Conservation (phyloP, 2,888 invertebrate genomes). For the Coleophora flavipennella region DNA sequence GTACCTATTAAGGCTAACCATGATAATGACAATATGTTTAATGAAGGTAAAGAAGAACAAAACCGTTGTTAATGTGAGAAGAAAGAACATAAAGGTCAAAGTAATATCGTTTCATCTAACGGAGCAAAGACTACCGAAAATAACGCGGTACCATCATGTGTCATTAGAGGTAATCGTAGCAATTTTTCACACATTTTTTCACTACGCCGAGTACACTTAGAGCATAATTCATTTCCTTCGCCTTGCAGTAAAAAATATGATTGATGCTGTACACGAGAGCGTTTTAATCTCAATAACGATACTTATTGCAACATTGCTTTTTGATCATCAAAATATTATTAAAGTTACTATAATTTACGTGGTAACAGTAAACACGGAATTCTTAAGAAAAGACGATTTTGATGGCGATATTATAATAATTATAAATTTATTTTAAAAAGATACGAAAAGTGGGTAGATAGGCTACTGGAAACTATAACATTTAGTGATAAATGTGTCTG, state of each 20-base stretch:
- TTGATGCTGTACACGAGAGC: slow-evolving; percentile 46
- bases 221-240: slow-evolving; percentile 51
- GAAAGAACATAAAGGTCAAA: slow-evolving; percentile 32
- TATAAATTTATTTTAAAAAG: no score
- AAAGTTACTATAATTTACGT: slow-evolving; percentile 16
- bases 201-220: slow-evolving; percentile 44
- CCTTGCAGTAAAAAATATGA: slow-evolving; percentile 51
- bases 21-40: slow-evolving; percentile 9
- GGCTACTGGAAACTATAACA: no score
- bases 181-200: slow-evolving; percentile 63
- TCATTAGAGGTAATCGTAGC: slow-evolving; percentile 54
- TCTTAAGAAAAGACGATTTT: no score
- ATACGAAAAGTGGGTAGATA: no score
- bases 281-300: slow-evolving; percentile 34
- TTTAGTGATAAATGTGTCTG: neutral
- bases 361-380: no score
- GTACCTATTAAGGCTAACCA: neutral
- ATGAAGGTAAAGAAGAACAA: slow-evolving; percentile 16
- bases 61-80: slow-evolving; percentile 25
- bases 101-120: slow-evolving; percentile 36
- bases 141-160: slow-evolving; percentile 32
- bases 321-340: slow-evolving; percentile 36
- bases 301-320: slow-evolving; percentile 38
- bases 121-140: slow-evolving; percentile 37
- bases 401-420: no score